phyloP scores from a whole-genome alignment of 2,113 vertebrate species.

The Helogale parvula region DNA sequence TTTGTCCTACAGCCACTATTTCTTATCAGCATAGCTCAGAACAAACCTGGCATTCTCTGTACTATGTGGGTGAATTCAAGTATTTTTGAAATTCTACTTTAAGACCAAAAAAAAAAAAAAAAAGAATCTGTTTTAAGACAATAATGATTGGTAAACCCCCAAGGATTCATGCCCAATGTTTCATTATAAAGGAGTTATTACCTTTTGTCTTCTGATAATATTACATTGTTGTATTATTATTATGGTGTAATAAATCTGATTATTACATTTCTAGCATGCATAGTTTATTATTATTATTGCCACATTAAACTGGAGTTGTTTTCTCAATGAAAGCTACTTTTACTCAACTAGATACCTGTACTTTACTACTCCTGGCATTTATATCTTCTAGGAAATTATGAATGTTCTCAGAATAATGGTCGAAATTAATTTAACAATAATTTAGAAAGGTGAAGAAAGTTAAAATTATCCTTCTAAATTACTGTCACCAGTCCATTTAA shows the following conservation, averaged over 20 bases:
- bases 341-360: not conserved
- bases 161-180: not conserved
- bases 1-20: not conserved
- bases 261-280: not conserved
- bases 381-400: not conserved
- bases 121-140: not conserved
- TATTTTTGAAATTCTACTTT: not conserved
- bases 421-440: slow-evolving; percentile 1
- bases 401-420: not conserved
- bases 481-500: not conserved
- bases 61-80: not conserved
- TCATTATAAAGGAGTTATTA: not conserved
- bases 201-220: not conserved
- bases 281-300: not conserved
- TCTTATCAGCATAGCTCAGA: not conserved
- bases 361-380: not conserved
- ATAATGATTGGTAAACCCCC: not conserved
- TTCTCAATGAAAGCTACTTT: not conserved
- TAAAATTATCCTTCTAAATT: not conserved
- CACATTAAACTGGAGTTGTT: not conserved
- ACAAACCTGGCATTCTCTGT: not conserved
- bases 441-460: not conserved
- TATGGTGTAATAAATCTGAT: not conserved
- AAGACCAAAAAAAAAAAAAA: not conserved
- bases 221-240: not conserved